Conservation (phyloP, 2,888 invertebrate species). For the Patella depressa region DNA sequence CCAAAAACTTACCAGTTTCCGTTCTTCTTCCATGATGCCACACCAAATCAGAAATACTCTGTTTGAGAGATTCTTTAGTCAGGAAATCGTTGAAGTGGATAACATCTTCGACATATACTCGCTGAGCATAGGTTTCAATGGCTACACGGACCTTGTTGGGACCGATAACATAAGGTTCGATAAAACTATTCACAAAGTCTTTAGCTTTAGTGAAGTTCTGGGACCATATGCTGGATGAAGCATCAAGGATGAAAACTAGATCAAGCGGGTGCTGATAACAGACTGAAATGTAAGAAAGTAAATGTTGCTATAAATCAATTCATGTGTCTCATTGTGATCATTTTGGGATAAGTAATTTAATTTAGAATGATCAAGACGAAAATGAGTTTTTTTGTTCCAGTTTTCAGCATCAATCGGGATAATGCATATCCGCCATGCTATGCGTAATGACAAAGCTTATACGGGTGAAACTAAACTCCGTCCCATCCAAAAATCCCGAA, state of each 20-base stretch:
- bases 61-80: neutral
- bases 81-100: neutral
- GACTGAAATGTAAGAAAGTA: neutral
- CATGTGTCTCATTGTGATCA: too few relatives aligned
- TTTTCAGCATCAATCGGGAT: too few relatives aligned
- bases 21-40: neutral
- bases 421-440: too few relatives aligned
- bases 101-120: neutral
- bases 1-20: neutral
- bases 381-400: too few relatives aligned
- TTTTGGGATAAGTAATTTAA: too few relatives aligned
- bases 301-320: too few relatives aligned
- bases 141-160: constrained; percentile 24
- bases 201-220: constrained; percentile 38
- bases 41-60: neutral
- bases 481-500: too few relatives aligned
- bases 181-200: constrained; percentile 35
- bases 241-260: constrained; percentile 34
- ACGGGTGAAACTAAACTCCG: too few relatives aligned
- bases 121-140: neutral
- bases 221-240: constrained; percentile 33
- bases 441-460: too few relatives aligned
- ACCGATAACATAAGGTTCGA: constrained; percentile 32
- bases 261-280: constrained; percentile 34
- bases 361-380: too few relatives aligned